Evolutionary conservation across 1,140 invertebrate genomes (phyloP), one percentile per base, ranked within the genome.

Genomic region (Leptestheria dahalacensis): DNA sequence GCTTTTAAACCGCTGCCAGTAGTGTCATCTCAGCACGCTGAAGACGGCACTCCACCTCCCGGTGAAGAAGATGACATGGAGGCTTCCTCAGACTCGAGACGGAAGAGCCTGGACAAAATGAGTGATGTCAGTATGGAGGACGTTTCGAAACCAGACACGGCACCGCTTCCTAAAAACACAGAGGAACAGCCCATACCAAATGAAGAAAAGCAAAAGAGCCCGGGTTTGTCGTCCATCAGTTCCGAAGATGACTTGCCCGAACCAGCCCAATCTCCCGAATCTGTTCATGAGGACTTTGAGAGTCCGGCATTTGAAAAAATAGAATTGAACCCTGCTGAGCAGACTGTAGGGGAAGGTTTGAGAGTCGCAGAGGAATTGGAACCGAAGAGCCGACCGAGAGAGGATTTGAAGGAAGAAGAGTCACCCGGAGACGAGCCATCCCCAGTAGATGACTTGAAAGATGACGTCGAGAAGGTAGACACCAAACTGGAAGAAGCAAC

Each of bases 101-200:
- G 53, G n/a, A 52, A 52, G 50, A 52, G 15, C 50, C n/a, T 23
- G 50, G 50, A 52, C 3, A 26, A 20, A 15, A 52, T 52, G 50
- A 52, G 50, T 23, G 50, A 52, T n/a, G 50, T 52, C 50, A 52
- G 50, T 18, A 52, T 52, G 50, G 50, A 52, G 28, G 50, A 52
- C 50, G 28, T 23, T 23, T 26, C 24, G 33, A 26, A 26, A 55
- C 25, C 23, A 26, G 12, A 26, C 23, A 33, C 26, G 26, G 53
- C 28, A 18, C 53, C 11, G 53, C 53, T 20, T 20, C 0, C 26
- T 55, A 29, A 21, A 26, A 15, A 20, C 26, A 41, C 53, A 55
- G 25, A 55, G 24, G n/a, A 55, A 28, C 23, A 55, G 53, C 3
- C 20, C 2, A 55, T 20, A 29, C 26, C 20, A 3, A 29, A 41